phyloP scores from a whole-genome alignment of 1,140 invertebrate genomes.

The Drosophila nannoptera region DNA sequence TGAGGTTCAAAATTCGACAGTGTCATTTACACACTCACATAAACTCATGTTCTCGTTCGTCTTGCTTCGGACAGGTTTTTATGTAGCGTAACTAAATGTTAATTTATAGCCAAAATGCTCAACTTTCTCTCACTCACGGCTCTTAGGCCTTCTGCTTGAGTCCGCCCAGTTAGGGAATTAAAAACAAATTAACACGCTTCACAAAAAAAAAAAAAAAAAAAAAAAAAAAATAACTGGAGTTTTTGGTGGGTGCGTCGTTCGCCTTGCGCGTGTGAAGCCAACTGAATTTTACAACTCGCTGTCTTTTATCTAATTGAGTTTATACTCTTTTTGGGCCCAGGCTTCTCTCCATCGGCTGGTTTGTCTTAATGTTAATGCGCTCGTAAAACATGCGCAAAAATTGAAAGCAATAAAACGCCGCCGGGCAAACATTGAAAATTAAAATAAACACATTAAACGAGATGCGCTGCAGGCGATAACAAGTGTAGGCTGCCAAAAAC shows the following conservation, averaged over 20 bases:
- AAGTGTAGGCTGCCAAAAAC: slow-evolving; percentile 47
- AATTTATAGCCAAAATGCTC: slow-evolving; percentile 58
- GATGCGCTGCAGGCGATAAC: slow-evolving; percentile 51
- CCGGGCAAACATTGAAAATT: slow-evolving; percentile 65
- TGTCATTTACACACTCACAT: slow-evolving; percentile 9
- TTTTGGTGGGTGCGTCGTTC: slow-evolving; percentile 32
- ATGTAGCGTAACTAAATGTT: slow-evolving; percentile 73
- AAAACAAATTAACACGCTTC: slow-evolving; percentile 75
- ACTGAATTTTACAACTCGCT: slow-evolving; percentile 59
- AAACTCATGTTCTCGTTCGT: background rate
- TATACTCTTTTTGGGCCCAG: slow-evolving; percentile 36
- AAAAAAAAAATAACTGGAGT: slow-evolving; percentile 14
- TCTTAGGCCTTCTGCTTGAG: slow-evolving; percentile 28
- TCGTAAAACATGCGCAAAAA: slow-evolving; percentile 74
- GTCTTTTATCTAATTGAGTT: slow-evolving; percentile 70
- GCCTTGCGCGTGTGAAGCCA: slow-evolving; percentile 50
- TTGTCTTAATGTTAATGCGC: slow-evolving; percentile 71
- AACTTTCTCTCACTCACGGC: slow-evolving; percentile 36
- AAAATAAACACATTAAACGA: slow-evolving; percentile 71
- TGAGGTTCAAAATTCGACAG: background rate
- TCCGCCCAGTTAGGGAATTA: slow-evolving; percentile 52
- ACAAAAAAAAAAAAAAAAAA: slow-evolving; percentile 20
- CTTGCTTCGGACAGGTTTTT: slow-evolving; percentile 66
- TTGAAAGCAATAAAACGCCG: slow-evolving; percentile 63
- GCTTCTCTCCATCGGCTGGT: slow-evolving; percentile 20